Base-by-base conservation (phyloP, 2,113 vertebrate genomes). In the Candoia aspera region DNA sequence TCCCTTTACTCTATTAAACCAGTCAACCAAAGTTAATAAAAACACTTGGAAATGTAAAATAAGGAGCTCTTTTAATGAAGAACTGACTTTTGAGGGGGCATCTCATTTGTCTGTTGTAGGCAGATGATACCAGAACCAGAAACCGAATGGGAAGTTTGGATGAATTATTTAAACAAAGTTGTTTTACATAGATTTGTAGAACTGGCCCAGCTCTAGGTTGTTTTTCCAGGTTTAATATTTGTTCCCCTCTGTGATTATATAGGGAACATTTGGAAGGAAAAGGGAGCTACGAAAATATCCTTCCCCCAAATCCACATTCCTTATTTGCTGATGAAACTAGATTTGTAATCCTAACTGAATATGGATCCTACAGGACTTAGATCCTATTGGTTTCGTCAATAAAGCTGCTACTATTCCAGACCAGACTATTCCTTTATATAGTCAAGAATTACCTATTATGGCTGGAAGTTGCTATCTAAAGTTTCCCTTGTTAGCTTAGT, bases 11-110 rank as follows among this genome's bases (percentile, higher is more conserved):
- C 58, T 92, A 88, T 29, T 49, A 90, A 88, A 42, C 64, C 88
- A 90, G 64, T 91, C 0, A 0, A 60, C 79, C 0, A 0, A 8
- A 90, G 49, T 54, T 68, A 86, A 19, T 85, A 54, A 0, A 3
- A 91, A 57, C 0, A 62, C 13, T 79, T n/a, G 19, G 68, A 95
- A 96, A 15, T 92, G 68, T 85, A 94, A 95, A 94, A 90, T 1
- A 87, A 94, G 87, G 79, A 93, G 19, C 58, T 94, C 90, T 94
- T 86, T 73, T 87, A 89, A 86, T 83, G 55, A 90, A 37, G 37
- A 26, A 85, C 37, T 59, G 24, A 53, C 73, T 92, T 90, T 26
- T 86, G 10, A 64, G 42, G 42, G 89, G 93, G 92, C 92, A 90
- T 93, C 91, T 91, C 84, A 55, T 90, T 92, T 93, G 86, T 88